phyloP scores from a whole-genome alignment of 2,113 vertebrate genomes.

The Saguinus midas region DNA sequence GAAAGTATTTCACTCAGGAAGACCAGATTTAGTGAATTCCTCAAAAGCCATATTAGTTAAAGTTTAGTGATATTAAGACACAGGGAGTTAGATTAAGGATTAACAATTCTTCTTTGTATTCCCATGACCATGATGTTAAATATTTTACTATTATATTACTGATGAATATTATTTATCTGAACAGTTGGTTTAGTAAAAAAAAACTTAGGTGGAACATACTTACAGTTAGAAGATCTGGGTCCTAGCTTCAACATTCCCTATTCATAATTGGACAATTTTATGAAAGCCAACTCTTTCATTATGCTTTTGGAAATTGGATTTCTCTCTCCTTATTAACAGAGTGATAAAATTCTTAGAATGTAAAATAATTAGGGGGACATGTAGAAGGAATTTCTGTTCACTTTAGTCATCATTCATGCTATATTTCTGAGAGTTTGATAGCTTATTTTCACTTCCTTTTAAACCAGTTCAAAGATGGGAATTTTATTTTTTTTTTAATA shows the following conservation, averaged over 20 bases:
- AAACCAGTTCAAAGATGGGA: not conserved
- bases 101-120: not conserved
- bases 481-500: slow-evolving; percentile 1
- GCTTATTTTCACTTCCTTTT: not conserved
- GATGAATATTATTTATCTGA: not conserved
- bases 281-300: not conserved
- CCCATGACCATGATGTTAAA: not conserved
- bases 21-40: not conserved
- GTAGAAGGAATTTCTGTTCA: not conserved
- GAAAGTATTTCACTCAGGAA: not conserved
- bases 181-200: not conserved
- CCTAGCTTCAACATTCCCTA: not conserved
- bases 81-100: not conserved
- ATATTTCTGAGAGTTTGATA: not conserved
- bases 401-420: not conserved
- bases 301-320: not conserved
- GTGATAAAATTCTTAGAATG: not conserved
- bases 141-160: not conserved
- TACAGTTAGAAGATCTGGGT: not conserved
- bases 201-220: not conserved
- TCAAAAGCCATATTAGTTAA: not conserved
- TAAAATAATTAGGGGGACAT: not conserved
- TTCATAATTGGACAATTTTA: not conserved
- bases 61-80: not conserved
- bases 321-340: not conserved